Evolutionary conservation across 1,140 invertebrate genomes (phyloP).

Genomic region (Drosophila arizonae): DNA sequence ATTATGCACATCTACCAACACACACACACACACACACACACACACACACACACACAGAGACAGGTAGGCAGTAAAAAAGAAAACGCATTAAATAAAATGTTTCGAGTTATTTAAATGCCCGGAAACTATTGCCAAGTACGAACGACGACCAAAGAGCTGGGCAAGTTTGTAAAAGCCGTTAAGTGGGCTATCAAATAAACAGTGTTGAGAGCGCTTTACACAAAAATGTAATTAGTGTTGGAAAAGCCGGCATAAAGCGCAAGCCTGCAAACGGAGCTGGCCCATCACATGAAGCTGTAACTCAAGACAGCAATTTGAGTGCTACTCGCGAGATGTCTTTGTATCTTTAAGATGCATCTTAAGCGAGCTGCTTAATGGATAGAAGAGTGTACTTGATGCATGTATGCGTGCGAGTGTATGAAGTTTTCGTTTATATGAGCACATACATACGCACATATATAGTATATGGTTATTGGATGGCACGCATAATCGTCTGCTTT

Average conservation of each 20-base stretch:
- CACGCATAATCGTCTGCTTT: too few relatives aligned
- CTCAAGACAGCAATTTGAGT: slow-evolving; percentile 12
- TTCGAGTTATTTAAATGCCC: slow-evolving; percentile 65
- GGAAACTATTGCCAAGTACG: slow-evolving; percentile 35
- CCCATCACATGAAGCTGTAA: neutral
- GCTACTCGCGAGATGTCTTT: slow-evolving; percentile 3
- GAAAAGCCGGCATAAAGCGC: slow-evolving; percentile 9
- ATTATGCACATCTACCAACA: slow-evolving; percentile 63
- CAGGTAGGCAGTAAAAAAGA: slow-evolving; percentile 21
- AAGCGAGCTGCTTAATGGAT: neutral
- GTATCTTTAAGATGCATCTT: neutral
- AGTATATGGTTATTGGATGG: too few relatives aligned
- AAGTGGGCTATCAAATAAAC: slow-evolving; percentile 71
- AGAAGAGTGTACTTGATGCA: neutral
- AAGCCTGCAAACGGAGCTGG: neutral
- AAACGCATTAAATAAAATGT: slow-evolving; percentile 65
- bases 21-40: slow-evolving; percentile 16
- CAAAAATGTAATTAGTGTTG: slow-evolving; percentile 66
- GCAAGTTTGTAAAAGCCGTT: slow-evolving; percentile 59
- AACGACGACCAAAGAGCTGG: slow-evolving; percentile 20
- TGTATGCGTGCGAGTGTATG: too few relatives aligned
- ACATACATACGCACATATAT: too few relatives aligned
- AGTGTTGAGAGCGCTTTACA: slow-evolving; percentile 31
- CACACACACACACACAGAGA: slow-evolving; percentile 20
- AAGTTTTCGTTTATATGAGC: too few relatives aligned